Base-by-base conservation (phyloP, 30 jellyfish, hydroid and myxozoan genomes). In the Aurelia aurita region DNA sequence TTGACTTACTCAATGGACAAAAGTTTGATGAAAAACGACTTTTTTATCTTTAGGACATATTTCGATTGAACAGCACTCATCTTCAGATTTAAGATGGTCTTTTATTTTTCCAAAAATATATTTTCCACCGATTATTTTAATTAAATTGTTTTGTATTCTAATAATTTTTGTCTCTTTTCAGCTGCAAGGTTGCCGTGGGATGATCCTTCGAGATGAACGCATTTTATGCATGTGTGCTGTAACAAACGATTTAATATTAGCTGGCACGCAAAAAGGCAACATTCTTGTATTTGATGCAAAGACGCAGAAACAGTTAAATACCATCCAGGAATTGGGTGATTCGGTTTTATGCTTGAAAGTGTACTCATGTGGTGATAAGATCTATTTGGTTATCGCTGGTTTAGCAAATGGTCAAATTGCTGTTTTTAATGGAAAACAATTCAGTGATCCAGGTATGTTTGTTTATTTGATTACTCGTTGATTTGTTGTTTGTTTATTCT, bases 231-330 rank as follows among this genome's bases (percentile, higher is more conserved):
- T 93, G 91, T 79, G 88, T 51, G 68, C 91, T 16, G 29, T 55
- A 12, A n/a, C 43, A 8, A 58, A 84, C 43, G 43, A 54, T 20
- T 58, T 82, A 44, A 58, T 93, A 22, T n/a, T 88, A 34, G 94
- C 88, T 76, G 98, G 98, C 34, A 93, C 98, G 8, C 58, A 69
- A 64, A 77, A 87, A 59, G 96, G 97, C 44, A 53, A 64, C 57
- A 54, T 93, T 23, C 44, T 89, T 10, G 91, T 88, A 9, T 93
- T 72, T 21, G 96, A 87, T 46, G 95, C 85, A 28, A 74, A 61
- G 16, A 23, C 96, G 12, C 96, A 93, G 61, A 49, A 71, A 31
- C 85, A 59, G 23, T 18, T 47, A 25, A 58, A 69, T 32, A 58
- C 83, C 5, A 26, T 82, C 19, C 29, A 92, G 0, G 74, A 82